Evolutionary conservation across 2,113 vertebrate species (phyloP).

Genomic region (Callopanchax toddi): DNA sequence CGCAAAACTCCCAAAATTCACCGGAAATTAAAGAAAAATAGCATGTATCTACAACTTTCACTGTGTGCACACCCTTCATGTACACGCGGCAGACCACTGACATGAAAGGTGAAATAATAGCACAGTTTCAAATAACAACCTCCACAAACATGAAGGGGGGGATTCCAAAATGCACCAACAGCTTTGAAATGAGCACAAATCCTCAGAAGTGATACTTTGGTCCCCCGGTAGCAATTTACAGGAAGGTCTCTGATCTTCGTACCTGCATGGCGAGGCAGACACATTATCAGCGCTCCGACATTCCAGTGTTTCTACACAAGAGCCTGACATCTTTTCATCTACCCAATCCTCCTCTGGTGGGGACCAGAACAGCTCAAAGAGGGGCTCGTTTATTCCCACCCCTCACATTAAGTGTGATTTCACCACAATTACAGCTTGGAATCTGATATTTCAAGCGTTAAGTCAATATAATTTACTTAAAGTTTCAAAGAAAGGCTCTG

Average conservation of each 20-base stretch:
- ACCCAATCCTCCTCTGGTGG: conserved; percentile 22
- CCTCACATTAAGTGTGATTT: not conserved
- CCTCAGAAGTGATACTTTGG: conserved; percentile 61
- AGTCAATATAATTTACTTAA: not conserved
- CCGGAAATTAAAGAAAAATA: conserved; percentile 10
- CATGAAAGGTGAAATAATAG: conserved; percentile 38
- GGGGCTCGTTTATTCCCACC: conserved; percentile 1
- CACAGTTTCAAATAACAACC: conserved; percentile 41
- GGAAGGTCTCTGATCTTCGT: conserved; percentile 63
- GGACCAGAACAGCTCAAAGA: conserved; percentile 21
- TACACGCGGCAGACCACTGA: conserved; percentile 1
- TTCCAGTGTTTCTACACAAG: conserved; percentile 61
- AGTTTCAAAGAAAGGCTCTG: not conserved
- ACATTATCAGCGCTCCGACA: conserved; percentile 64
- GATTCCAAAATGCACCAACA: conserved; percentile 49
- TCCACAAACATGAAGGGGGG: conserved; percentile 47
- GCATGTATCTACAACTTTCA: not conserved
- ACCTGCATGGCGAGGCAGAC: conserved; percentile 62
- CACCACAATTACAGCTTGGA: not conserved
- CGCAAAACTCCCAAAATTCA: conserved; percentile 3
- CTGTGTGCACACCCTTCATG: not conserved
- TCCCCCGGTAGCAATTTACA: conserved; percentile 50
- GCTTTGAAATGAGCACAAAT: conserved; percentile 54
- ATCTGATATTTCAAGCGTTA: not conserved
- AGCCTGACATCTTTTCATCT: conserved; percentile 69